phyloP scores from a whole-genome alignment of 2,888 invertebrate species.

The Heliconius aoede region DNA sequence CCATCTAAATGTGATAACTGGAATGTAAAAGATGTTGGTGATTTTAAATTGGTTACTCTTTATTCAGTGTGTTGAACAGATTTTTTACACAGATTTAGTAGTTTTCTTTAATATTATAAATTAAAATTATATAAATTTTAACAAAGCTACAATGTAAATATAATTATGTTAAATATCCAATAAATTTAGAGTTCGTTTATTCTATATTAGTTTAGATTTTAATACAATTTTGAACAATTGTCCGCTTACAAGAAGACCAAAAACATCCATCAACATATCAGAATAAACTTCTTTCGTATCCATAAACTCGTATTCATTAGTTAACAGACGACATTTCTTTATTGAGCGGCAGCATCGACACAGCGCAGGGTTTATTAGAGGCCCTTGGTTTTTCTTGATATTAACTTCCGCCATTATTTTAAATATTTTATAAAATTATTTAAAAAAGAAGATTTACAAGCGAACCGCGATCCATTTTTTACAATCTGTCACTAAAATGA shows the following conservation, averaged over 20 bases:
- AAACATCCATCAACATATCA: constrained; percentile 78
- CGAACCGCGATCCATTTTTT: not conserved
- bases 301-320: constrained; percentile 70
- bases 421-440: constrained; percentile 17
- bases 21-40: constrained; percentile 49
- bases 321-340: constrained; percentile 74
- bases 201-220: too few relatives aligned
- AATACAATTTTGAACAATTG: not conserved
- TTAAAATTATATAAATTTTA: too few relatives aligned
- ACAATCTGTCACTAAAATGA: constrained; percentile 12
- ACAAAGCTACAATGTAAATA: too few relatives aligned
- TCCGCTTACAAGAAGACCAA: constrained; percentile 71
- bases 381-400: constrained; percentile 59
- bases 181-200: too few relatives aligned
- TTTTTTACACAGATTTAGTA: not conserved
- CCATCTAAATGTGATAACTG: constrained; percentile 58
- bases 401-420: constrained; percentile 45
- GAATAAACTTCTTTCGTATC: constrained; percentile 72
- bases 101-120: too few relatives aligned
- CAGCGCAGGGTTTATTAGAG: constrained; percentile 69
- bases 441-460: constrained; percentile 1
- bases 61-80: not conserved
- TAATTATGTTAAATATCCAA: too few relatives aligned
- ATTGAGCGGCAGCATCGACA: constrained; percentile 76
- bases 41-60: not conserved